Evolutionary conservation across 2,797 vertebrate genomes (phyloP).

Genomic region (Sylvilagus floridanus): DNA sequence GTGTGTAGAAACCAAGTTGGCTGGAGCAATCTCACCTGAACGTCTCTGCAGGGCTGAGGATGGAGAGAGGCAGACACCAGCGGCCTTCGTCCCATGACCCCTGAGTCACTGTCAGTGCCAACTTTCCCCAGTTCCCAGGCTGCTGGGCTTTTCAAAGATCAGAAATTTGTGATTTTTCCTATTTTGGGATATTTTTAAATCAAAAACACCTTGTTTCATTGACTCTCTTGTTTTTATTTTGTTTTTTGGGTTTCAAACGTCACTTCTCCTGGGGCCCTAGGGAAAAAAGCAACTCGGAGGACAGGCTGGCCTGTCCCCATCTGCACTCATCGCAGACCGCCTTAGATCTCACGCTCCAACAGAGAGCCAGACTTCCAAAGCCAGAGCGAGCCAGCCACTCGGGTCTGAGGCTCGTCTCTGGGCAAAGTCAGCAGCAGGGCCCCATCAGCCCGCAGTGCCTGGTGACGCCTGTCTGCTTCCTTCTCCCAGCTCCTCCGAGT

Average conservation of each 20-base stretch:
- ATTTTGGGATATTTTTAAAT: conserved; percentile 40
- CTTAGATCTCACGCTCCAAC: not conserved
- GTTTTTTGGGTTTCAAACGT: conserved; percentile 13
- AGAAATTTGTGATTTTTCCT: not conserved
- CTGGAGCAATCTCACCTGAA: not conserved
- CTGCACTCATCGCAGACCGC: not conserved
- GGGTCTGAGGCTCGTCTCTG: not conserved
- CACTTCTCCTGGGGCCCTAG: not conserved
- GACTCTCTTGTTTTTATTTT: not conserved
- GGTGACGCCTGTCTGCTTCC: not conserved
- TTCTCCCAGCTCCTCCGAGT: not conserved
- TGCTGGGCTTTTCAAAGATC: not conserved
- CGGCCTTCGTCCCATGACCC: not conserved
- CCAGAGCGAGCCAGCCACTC: not conserved
- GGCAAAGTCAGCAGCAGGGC: not conserved
- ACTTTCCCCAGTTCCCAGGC: not conserved
- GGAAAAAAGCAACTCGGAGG: conserved; percentile 55
- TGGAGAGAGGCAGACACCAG: not conserved
- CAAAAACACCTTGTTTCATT: conserved; percentile 29
- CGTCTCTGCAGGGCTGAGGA: not conserved
- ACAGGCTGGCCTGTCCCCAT: not conserved
- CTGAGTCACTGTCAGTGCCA: not conserved
- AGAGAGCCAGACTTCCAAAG: not conserved
- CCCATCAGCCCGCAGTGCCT: not conserved
- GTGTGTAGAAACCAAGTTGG: not conserved